phyloP scores from a whole-genome alignment of 2,113 vertebrate genomes.

The Tympanuchus pallidicinctus region DNA sequence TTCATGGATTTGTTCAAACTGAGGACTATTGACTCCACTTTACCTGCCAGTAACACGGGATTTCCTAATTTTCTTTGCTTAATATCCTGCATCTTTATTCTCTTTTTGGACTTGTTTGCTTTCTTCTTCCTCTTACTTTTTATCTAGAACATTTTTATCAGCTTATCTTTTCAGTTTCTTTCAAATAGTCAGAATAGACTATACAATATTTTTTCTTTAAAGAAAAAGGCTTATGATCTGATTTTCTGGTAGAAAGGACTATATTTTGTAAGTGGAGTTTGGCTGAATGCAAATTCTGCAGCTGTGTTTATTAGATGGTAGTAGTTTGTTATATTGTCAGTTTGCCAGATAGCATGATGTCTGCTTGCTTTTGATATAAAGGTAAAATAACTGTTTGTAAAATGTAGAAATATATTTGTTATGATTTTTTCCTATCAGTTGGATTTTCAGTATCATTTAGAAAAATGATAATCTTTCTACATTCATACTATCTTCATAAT shows the following conservation, averaged over 20 bases:
- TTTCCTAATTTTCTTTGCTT: background rate
- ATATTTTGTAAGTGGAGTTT: background rate
- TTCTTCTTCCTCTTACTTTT: background rate
- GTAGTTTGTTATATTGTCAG: conserved; percentile 6
- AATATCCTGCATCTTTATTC: background rate
- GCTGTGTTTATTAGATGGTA: conserved; percentile 37
- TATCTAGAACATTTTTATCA: background rate
- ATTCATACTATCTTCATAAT: background rate
- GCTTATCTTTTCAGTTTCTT: background rate
- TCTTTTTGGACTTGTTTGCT: background rate
- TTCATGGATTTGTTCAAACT: background rate
- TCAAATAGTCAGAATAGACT: background rate
- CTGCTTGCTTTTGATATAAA: background rate
- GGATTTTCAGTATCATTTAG: background rate
- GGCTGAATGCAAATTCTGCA: conserved; percentile 26
- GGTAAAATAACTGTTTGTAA: background rate
- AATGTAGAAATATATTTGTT: background rate
- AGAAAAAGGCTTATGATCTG: background rate
- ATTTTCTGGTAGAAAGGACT: background rate
- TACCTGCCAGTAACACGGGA: background rate
- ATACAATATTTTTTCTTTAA: background rate
- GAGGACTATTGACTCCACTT: background rate
- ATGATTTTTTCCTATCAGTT: background rate
- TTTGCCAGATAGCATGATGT: background rate
- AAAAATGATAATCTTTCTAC: background rate